Evolutionary conservation across 1,140 invertebrate genomes (phyloP).

Genomic region (Brachionus koreanus): DNA sequence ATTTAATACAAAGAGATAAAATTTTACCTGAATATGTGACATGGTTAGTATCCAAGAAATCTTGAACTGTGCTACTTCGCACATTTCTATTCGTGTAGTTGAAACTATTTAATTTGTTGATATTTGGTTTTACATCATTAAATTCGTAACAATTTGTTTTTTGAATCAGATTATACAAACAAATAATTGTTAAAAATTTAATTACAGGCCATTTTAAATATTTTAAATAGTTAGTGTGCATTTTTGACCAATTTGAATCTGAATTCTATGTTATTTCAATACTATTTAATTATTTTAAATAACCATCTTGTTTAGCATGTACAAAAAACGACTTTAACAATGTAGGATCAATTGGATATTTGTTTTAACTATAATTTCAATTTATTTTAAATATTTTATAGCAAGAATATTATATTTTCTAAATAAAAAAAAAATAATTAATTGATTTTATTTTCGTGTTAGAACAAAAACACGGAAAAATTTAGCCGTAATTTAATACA

Average conservation of each 20-base stretch:
- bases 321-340: background rate
- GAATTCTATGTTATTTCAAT: background rate
- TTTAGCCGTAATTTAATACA: background rate
- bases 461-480: background rate
- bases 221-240: background rate
- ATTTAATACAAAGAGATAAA: background rate
- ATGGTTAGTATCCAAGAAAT: background rate
- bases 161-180: background rate
- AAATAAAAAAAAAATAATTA: background rate
- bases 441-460: background rate
- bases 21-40: background rate
- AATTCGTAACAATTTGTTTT: background rate
- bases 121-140: background rate
- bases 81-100: background rate
- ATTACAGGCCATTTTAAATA: background rate
- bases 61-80: background rate
- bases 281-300: background rate
- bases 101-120: background rate
- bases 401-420: background rate
- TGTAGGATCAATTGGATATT: background rate
- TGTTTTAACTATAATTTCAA: background rate
- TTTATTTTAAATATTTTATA: background rate
- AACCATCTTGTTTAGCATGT: background rate
- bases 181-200: background rate
- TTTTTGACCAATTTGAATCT: background rate